phyloP scores from a whole-genome alignment of 92 coral and sea anemone genomes.

The Siderastrea radians region DNA sequence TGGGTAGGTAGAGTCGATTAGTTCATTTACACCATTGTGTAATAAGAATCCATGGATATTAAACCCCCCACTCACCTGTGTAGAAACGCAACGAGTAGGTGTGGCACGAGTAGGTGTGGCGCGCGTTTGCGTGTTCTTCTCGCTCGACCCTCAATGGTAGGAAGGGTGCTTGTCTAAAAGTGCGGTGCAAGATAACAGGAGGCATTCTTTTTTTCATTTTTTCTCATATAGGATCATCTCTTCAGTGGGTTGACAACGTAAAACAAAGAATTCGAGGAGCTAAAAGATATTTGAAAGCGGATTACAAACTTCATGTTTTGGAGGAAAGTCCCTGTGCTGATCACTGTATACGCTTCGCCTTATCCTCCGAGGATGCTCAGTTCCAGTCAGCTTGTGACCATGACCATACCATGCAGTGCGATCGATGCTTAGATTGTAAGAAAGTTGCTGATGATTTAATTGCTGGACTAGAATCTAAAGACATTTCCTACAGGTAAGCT shows the following conservation, averaged over 20 bases:
- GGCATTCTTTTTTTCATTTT: too few species aligned
- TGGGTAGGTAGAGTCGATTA: too few species aligned
- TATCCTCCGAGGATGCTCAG: conserved; percentile 15
- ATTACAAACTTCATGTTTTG: conserved; percentile 47
- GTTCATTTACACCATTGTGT: too few species aligned
- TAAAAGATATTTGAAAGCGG: conserved; percentile 45
- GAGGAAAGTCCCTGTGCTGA: conserved; percentile 51
- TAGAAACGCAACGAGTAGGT: too few species aligned
- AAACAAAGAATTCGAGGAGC: conserved; percentile 40
- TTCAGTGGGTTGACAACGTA: conserved; percentile 27
- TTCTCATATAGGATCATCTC: conserved; percentile 30
- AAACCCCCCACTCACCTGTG: too few species aligned
- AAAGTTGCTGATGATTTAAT: conserved; percentile 11
- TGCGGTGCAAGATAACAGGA: too few species aligned
- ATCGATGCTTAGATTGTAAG: conserved; percentile 19
- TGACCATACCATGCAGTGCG: conserved; percentile 21
- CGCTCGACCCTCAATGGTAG: too few species aligned
- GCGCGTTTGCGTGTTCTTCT: too few species aligned
- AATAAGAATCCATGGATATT: too few species aligned
- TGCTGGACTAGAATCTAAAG: conserved; percentile 15
- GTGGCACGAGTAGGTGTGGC: too few species aligned
- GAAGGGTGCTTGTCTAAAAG: too few species aligned
- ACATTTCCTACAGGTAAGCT: conserved; percentile 19
- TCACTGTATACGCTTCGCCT: conserved; percentile 30
- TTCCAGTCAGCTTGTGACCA: conserved; percentile 33